Evolutionary conservation across 2,888 invertebrate genomes (phyloP).

Genomic region (Andrena praecox): DNA sequence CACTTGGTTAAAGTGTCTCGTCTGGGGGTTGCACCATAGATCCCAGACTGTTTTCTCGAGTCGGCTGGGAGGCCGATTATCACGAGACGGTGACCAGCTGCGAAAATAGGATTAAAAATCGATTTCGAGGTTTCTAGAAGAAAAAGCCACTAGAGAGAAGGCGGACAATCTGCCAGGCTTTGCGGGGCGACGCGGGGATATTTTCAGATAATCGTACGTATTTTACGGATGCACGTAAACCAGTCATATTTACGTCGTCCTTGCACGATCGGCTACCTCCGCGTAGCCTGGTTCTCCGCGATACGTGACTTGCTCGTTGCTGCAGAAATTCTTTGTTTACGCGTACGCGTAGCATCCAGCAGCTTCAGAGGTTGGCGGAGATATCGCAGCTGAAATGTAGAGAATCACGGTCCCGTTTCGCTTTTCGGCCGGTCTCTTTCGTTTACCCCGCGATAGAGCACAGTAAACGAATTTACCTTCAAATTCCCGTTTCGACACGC

Average conservation of each 20-base stretch:
- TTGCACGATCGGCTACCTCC: neutral
- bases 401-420: slow-evolving; percentile 1
- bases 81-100: slow-evolving; percentile 15
- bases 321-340: slow-evolving; percentile 57
- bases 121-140: slow-evolving; percentile 64
- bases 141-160: slow-evolving; percentile 49
- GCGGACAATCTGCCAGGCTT: slow-evolving; percentile 66
- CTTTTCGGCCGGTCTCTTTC: neutral
- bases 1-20: slow-evolving; percentile 44
- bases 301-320: neutral
- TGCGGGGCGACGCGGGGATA: slow-evolving; percentile 71
- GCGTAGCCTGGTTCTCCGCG: slow-evolving; percentile 2
- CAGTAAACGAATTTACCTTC: neutral
- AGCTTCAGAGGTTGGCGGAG: slow-evolving; percentile 60
- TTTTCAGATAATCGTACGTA: slow-evolving; percentile 72
- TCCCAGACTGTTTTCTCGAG: slow-evolving; percentile 52
- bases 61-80: slow-evolving; percentile 63
- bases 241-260: slow-evolving; percentile 17
- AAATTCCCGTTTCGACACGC: neutral
- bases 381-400: slow-evolving; percentile 23
- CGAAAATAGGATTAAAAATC: slow-evolving; percentile 51
- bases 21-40: slow-evolving; percentile 54
- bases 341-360: slow-evolving; percentile 21
- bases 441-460: neutral
- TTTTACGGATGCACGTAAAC: slow-evolving; percentile 29